These are phyloP conservation scores for Pammene fasciana DNA, from an alignment of 2,888 invertebrate genomes.

Conservation along the genomic window DNA sequence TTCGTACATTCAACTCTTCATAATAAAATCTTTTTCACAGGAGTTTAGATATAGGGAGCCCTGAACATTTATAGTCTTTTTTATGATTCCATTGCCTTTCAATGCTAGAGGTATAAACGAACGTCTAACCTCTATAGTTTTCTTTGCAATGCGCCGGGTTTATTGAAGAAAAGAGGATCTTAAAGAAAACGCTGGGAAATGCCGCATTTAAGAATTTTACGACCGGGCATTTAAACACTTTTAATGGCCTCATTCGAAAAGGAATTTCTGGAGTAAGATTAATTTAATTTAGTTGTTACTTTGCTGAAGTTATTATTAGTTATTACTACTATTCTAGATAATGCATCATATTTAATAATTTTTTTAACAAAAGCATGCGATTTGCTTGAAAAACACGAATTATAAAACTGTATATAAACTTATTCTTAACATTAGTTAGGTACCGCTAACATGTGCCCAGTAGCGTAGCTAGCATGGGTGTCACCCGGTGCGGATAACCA, in stretches of 20 bases:
- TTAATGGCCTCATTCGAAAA: conserved; percentile 15
- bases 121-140: conserved; percentile 1
- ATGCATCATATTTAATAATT: no score
- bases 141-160: conserved; percentile 24
- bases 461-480: no score
- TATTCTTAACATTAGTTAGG: no score
- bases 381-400: no score
- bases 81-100: conserved; percentile 30
- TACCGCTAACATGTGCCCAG: no score
- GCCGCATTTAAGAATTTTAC: conserved; percentile 17
- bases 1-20: not conserved
- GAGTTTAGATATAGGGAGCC: conserved; percentile 6
- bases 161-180: conserved; percentile 2
- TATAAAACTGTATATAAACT: no score
- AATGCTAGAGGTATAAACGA: conserved; percentile 17
- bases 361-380: no score
- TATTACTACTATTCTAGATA: no score
- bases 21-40: not conserved
- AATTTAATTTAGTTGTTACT: not conserved
- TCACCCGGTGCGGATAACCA: no score
- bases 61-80: conserved; percentile 14
- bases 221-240: conserved; percentile 13
- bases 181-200: conserved; percentile 6
- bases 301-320: no score
- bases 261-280: conserved; percentile 1